phyloP scores from a whole-genome alignment of 2,113 vertebrate genomes.

The Osmerus mordax region DNA sequence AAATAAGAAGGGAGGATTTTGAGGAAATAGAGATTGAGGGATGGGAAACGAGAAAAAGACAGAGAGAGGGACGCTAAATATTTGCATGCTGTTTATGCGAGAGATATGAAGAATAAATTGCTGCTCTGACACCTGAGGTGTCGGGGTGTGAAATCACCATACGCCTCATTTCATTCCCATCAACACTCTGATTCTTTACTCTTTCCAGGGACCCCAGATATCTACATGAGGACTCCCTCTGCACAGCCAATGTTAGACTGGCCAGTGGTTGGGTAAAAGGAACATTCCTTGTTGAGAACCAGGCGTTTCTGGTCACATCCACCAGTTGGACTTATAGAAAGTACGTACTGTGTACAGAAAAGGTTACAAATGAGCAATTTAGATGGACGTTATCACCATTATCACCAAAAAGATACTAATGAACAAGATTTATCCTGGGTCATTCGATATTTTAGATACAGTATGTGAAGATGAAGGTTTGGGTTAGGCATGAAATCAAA shows the following conservation, averaged over 20 bases:
- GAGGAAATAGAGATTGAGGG: slow-evolving; percentile 9
- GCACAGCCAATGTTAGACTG: background rate
- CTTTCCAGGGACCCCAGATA: background rate
- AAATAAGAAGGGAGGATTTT: background rate
- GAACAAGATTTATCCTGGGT: too few species aligned
- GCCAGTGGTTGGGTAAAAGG: background rate
- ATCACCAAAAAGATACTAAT: too few species aligned
- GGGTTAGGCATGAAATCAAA: too few species aligned
- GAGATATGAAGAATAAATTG: background rate
- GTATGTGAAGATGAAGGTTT: too few species aligned
- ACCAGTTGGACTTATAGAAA: background rate
- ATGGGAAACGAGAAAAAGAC: slow-evolving; percentile 17
- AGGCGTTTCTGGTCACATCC: background rate
- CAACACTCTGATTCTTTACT: background rate
- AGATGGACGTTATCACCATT: too few species aligned
- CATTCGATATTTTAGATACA: too few species aligned
- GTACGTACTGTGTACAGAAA: too few species aligned
- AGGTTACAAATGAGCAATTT: too few species aligned
- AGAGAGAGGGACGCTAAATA: slow-evolving; percentile 19
- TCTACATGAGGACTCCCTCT: background rate
- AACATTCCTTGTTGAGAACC: background rate
- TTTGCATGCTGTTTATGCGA: slow-evolving; percentile 2
- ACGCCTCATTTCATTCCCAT: slow-evolving; percentile 7
- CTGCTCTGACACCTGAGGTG: background rate
- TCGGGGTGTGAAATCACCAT: background rate